phyloP scores from a whole-genome alignment of 2,888 invertebrate species.

The Cosmorhoe ocellata region DNA sequence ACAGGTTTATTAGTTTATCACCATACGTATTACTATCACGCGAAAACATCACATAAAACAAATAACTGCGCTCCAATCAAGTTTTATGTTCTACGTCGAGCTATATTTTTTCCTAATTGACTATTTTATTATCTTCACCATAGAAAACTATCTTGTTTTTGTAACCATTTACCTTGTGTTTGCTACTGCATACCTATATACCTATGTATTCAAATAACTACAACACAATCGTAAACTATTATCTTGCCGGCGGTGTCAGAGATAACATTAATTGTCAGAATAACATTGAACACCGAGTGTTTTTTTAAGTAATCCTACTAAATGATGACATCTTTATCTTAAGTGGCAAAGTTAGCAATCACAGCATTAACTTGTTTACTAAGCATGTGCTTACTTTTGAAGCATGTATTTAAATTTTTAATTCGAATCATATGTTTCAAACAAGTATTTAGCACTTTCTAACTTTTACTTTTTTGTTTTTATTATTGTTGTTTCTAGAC shows the following conservation, averaged over 20 bases:
- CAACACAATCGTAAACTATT: slow-evolving; percentile 10
- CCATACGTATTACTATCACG: slow-evolving; percentile 29
- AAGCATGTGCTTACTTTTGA: too few relatives aligned
- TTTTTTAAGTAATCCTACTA: slow-evolving; percentile 12
- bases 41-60: slow-evolving; percentile 41
- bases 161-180: slow-evolving; percentile 8
- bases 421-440: too few relatives aligned
- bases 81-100: slow-evolving; percentile 26
- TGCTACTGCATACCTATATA: not conserved
- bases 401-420: too few relatives aligned
- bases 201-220: not conserved
- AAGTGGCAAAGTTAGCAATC: slow-evolving; percentile 10
- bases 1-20: slow-evolving; percentile 36
- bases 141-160: slow-evolving; percentile 19
- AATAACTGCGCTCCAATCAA: slow-evolving; percentile 37
- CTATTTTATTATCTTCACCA: slow-evolving; percentile 21
- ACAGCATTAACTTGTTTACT: not conserved
- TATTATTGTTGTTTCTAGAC: too few relatives aligned
- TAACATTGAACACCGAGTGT: slow-evolving; percentile 10
- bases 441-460: too few relatives aligned
- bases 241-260: slow-evolving; percentile 11
- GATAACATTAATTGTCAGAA: slow-evolving; percentile 26
- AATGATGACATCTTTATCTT: slow-evolving; percentile 8
- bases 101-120: slow-evolving; percentile 22
- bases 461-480: too few relatives aligned